Base-by-base conservation (phyloP, 2,113 vertebrate species). In the Lethenteron reissneri region DNA sequence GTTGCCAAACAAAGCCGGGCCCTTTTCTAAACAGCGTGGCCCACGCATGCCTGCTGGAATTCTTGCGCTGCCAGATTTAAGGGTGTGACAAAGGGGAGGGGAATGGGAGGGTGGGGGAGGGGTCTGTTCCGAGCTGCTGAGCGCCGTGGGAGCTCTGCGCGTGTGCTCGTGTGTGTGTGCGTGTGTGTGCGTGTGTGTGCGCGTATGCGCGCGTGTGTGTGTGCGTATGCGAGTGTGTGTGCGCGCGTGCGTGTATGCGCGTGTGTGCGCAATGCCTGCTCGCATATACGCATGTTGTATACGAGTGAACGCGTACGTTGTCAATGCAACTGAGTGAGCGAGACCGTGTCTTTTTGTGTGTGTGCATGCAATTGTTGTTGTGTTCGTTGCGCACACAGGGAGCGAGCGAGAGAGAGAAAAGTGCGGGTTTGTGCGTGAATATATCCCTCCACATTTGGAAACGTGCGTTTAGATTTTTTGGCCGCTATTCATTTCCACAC, bases 41-140 rank as follows among this genome's bases (percentile, higher is more conserved):
- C n/a, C 64, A 68, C 64, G 25, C 64, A 68, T 68, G n/a, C 64
- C 64, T 11, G 64, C 64, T 68, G 64, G 64, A 68, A 68, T 68
- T 68, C 64, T 41, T 17, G 64, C 64, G 64, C 64, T 25, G n/a
- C 25, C 64, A 68, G 64, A 68, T 68, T 68, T 68, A 68, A 68
- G n/a, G 64, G n/a, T n/a, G n/a, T 68, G n/a, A 68, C 64, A 68
- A 68, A 68, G 25, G 64, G 64, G 25, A n/a, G n/a, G 64, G 41
- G 41, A 41, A 41, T 41, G 41, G 41, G 41, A 41, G 41, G 41
- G 41, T 41, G 41, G 41, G 41, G 41, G 41, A 41, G 41, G 41
- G 41, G 41, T 41, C 64, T 25, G 64, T 68, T 68, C 64, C 64
- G 64, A 68, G n/a, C 64, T 68, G 64, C 25, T 68, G 64, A 68